Evolutionary conservation across 1,140 invertebrate species (phyloP).

Genomic region (Choristoneura fumiferana): DNA sequence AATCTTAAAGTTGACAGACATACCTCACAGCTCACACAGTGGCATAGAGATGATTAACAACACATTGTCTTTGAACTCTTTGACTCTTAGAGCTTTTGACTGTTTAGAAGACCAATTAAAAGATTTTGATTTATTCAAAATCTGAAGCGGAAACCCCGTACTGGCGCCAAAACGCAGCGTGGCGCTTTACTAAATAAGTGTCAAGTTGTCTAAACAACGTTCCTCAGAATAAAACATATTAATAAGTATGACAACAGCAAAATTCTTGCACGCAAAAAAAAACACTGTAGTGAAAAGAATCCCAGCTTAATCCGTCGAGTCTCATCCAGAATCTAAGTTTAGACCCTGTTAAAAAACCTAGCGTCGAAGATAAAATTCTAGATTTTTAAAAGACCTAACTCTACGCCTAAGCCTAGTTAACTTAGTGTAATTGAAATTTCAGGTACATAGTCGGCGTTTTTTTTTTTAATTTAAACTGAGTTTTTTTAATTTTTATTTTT

Average conservation of each 20-base stretch:
- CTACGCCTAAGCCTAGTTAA: slow-evolving; percentile 65
- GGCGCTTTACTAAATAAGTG: neutral
- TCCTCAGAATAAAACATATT: slow-evolving; percentile 17
- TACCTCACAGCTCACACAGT: too few species aligned
- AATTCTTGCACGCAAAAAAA: slow-evolving; percentile 43
- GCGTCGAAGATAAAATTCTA: slow-evolving; percentile 70
- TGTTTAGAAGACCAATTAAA: too few species aligned
- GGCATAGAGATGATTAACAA: too few species aligned
- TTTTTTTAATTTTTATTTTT: slow-evolving; percentile 46
- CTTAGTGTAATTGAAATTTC: slow-evolving; percentile 75
- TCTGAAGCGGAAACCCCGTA: too few species aligned
- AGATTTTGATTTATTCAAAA: too few species aligned
- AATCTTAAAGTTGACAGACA: too few species aligned
- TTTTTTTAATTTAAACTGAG: slow-evolving; percentile 59
- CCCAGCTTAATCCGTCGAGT: slow-evolving; percentile 19
- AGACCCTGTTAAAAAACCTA: slow-evolving; percentile 74
- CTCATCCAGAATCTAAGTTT: slow-evolving; percentile 41
- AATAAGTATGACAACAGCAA: slow-evolving; percentile 52
- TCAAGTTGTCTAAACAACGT: neutral
- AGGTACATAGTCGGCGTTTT: slow-evolving; percentile 73
- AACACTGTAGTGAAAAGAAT: slow-evolving; percentile 12
- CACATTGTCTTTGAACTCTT: too few species aligned
- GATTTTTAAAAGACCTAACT: slow-evolving; percentile 60
- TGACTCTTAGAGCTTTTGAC: too few species aligned
- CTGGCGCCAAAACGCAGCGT: too few species aligned